These are phyloP conservation scores for Nineta flava DNA, from an alignment of 2,888 invertebrate species.

Conservation along the genomic window DNA sequence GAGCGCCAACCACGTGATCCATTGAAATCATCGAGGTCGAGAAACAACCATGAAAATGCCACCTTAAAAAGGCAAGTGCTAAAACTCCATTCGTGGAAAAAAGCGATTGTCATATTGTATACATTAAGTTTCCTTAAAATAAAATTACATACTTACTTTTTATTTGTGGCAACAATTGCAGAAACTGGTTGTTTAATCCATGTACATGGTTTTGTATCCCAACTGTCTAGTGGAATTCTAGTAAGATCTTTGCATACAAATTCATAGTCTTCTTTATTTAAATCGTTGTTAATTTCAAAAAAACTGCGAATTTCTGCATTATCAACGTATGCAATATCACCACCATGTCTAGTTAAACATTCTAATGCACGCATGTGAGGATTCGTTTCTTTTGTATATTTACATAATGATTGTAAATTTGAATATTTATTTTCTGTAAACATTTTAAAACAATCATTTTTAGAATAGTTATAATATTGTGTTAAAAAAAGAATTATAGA, in stretches of 20 bases:
- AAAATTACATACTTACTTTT: conserved; percentile 26
- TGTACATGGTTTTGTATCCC: conserved; percentile 28
- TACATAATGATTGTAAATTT: background rate
- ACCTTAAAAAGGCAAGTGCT: too few species aligned
- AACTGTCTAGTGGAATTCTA: background rate
- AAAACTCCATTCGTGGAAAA: too few species aligned
- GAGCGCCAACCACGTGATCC: too few species aligned
- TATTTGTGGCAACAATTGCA: conserved; percentile 28
- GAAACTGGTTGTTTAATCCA: conserved; percentile 43
- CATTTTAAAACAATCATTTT: background rate
- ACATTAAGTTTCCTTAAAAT: too few species aligned
- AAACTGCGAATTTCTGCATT: conserved; percentile 20
- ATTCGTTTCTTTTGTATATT: conserved; percentile 23
- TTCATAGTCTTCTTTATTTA: background rate
- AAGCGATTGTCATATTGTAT: too few species aligned
- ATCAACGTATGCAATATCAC: conserved; percentile 35
- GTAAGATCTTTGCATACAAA: background rate
- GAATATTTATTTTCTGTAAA: conserved; percentile 1
- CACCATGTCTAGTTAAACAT: conserved; percentile 30
- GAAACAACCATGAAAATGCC: too few species aligned
- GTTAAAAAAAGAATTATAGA: too few species aligned
- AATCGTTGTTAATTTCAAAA: conserved; percentile 19
- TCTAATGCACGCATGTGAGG: conserved; percentile 35
- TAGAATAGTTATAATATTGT: background rate
- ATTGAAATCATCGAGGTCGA: too few species aligned